Evolutionary conservation across 2,797 vertebrate species (phyloP), one percentile per base, ranked within the genome.

Genomic region (Bucorvus abyssinicus): DNA sequence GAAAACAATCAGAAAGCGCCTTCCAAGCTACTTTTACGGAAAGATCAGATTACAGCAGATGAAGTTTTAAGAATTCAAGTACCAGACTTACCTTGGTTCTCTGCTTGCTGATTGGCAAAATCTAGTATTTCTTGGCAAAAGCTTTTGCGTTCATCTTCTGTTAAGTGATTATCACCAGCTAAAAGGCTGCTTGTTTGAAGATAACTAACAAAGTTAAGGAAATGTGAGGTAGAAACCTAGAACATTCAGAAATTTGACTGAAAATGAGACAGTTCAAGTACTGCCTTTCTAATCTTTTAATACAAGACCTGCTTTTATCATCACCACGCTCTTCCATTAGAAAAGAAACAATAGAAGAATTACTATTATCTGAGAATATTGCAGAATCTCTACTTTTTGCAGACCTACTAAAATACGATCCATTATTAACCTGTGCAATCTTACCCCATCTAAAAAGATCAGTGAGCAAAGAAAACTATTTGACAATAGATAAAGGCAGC

Each of bases 41-140:
- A 45, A 9, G 26, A 64, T 9, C 20, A 77, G 30, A 52, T 4
- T 26, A 61, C 6, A 83, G 26, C n/a, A 71, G 7, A 10, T 84
- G 9, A 78, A 69, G 3, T 57, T 82, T 86, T 34, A 75, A 24
- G 16, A 38, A 32, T 78, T 59, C 70, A 85, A 88, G 53, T 70
- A 30, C 11, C 36, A 38, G 40, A 40, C 98, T 98, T 89, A 99
- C 99, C 98, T 76, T 97, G 96, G 89, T 78, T 93, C 30, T 98
- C 98, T 65, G 93, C 63, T 34, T 97, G 96, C 86, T 98, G 98
- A 69, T 91, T 95, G 53, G 99, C 98, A 91, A 98, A 99, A 93
- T 93, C 97, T n/a, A 99, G 97, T 53, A 99, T 98, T 97, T 99
- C 99, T 94, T 99, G 98, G 97, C 99, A 99, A 97, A 99, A 99